Conservation (phyloP, 2,113 vertebrate species). For the Gila orcuttii region DNA sequence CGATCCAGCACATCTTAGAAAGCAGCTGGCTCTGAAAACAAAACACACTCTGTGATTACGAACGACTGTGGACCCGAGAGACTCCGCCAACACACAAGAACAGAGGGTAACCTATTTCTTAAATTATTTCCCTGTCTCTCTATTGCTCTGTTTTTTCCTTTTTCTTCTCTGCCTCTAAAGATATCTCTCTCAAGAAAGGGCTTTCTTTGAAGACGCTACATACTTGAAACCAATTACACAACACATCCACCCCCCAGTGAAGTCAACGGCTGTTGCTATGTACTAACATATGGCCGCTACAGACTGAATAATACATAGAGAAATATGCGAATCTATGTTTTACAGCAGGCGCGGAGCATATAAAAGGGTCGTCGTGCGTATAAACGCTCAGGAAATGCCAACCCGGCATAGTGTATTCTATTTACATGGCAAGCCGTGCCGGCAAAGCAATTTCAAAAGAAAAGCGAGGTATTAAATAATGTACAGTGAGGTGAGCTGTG, state of each 20-base stretch:
- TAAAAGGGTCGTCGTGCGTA: conserved; percentile 67
- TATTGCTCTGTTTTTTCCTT: conserved; percentile 40
- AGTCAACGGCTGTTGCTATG: conserved; percentile 51
- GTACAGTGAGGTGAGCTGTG: conserved; percentile 72
- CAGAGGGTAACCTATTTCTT: conserved; percentile 57
- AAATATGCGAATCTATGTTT: conserved; percentile 56
- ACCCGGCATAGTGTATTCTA: conserved; percentile 77
- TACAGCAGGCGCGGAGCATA: conserved; percentile 59
- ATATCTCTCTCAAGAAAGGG: conserved; percentile 71
- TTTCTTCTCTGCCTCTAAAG: conserved; percentile 59
- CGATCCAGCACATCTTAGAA: conserved; percentile 70
- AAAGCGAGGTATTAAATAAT: conserved; percentile 75
- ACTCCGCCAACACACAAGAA: conserved; percentile 54
- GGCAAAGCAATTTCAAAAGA: conserved; percentile 78
- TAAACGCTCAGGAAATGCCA: conserved; percentile 76
- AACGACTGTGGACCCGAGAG: conserved; percentile 59
- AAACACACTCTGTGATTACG: conserved; percentile 72
- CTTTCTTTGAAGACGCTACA: conserved; percentile 74
- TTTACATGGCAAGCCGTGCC: conserved; percentile 78
- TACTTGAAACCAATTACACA: conserved; percentile 82
- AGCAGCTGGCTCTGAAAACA: conserved; percentile 73
- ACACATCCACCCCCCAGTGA: conserved; percentile 70
- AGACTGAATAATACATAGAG: conserved; percentile 78
- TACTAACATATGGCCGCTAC: conserved; percentile 43
- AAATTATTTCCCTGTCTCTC: conserved; percentile 38